Evolutionary conservation across 1,140 invertebrate species (phyloP), one percentile per base, ranked within the genome.

Genomic region (Trachelipus rathkii): DNA sequence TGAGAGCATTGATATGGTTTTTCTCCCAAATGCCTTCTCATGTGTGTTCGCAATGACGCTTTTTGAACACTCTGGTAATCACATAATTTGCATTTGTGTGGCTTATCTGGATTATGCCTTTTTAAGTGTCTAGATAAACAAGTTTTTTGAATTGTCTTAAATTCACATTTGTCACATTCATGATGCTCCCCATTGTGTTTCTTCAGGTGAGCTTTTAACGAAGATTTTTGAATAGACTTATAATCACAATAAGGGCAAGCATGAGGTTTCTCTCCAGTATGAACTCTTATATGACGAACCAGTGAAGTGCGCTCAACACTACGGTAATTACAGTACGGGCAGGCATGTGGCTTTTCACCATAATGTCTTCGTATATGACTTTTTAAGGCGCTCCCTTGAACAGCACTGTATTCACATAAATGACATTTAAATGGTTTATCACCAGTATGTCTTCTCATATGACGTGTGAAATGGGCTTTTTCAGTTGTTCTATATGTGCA

Each of bases 281-380:
- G 73, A 9, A 67, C 68, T 43, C 73, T 60, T 11, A 75, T 68
- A 53, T 75, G 73, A 4, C 73, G 50, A 21, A 89, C 50, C 11
- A 60, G 50, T 60, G 50, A 60, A 60, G 50, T 60, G 50, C 50
- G 50, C 19, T 60, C 50, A 15, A 60, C 50, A 19, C 50, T 75
- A 3, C 73, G 50, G 43, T 75, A 67, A 33, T 60, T 46, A 13
- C 73, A 75, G 44, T 67, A 75, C 0, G 73, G 73, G 24, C 73
- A 75, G 8, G 21, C 66, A 19, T 75, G 73, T 8, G 73, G 73
- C 11, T 75, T 75, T 67, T 75, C 73, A 19, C 73, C 73, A 9
- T 60, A 68, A n/a, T 75, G 73, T n/a, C 33, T 66, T 13, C 44
- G 45, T n/a, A 75, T 68, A 33, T 75, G 73, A 66, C 73, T 60